phyloP scores from a whole-genome alignment of 92 coral and sea anemone genomes.

The Hydrozoanthus gracilis region DNA sequence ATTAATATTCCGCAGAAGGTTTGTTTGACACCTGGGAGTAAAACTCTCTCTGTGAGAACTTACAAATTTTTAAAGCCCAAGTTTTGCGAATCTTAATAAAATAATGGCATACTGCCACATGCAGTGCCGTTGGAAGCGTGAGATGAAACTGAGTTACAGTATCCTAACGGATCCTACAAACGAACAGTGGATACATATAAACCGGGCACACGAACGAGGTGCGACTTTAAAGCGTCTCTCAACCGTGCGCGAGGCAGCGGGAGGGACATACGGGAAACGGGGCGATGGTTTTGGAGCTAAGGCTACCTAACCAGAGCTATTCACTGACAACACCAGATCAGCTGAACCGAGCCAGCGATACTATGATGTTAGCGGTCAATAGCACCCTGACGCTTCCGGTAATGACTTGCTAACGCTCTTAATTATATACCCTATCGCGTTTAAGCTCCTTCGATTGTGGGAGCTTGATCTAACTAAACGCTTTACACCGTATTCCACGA shows the following conservation, averaged over 20 bases:
- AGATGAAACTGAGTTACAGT: constrained; percentile 41
- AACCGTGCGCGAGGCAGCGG: constrained; percentile 42
- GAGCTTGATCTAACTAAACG: too few species aligned
- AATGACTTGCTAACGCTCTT: too few species aligned
- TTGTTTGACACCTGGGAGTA: too few species aligned
- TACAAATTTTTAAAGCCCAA: too few species aligned
- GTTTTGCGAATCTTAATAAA: too few species aligned
- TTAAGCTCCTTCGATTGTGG: too few species aligned
- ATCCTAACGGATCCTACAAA: constrained; percentile 48
- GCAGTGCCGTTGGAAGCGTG: constrained; percentile 50
- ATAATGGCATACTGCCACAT: constrained; percentile 37
- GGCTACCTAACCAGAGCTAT: constrained; percentile 45
- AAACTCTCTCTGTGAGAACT: too few species aligned
- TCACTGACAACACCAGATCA: constrained; percentile 34
- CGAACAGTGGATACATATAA: constrained; percentile 40
- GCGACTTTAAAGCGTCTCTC: constrained; percentile 44
- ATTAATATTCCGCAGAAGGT: too few species aligned
- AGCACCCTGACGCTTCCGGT: constrained; percentile 35
- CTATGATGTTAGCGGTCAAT: constrained; percentile 12
- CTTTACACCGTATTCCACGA: too few species aligned
- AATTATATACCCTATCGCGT: too few species aligned
- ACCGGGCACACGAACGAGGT: constrained; percentile 51
- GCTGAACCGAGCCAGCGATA: constrained; percentile 35
- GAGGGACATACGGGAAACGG: constrained; percentile 38
- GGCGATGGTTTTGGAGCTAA: constrained; percentile 48